Evolutionary conservation across 2,797 vertebrate species (phyloP).

Genomic region (Prunella strophiata): DNA sequence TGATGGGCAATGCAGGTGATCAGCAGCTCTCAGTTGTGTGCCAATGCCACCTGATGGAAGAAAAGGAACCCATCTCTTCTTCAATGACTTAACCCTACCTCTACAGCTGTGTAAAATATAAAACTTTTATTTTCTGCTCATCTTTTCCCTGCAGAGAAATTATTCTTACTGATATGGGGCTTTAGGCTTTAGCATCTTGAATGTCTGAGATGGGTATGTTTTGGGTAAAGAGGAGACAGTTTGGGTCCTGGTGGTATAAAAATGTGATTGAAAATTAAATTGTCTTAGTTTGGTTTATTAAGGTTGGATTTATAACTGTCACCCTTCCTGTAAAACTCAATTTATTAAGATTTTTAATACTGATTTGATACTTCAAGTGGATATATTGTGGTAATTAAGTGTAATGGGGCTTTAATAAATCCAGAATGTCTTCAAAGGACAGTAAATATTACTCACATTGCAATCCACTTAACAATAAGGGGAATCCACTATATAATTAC

Average conservation of each 20-base stretch:
- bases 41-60: neutral
- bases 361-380: neutral
- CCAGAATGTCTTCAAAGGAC: constrained; percentile 16
- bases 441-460: neutral
- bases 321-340: neutral
- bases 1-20: neutral
- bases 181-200: neutral
- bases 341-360: constrained; percentile 1
- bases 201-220: neutral
- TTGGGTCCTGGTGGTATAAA: neutral
- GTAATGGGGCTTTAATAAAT: neutral
- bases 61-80: neutral
- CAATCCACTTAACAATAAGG: neutral
- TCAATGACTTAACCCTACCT: neutral
- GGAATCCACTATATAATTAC: neutral
- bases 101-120: neutral
- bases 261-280: neutral
- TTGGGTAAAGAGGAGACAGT: neutral
- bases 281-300: neutral
- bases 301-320: neutral
- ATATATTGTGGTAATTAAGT: neutral
- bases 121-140: neutral
- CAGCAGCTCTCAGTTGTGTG: neutral
- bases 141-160: neutral
- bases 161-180: neutral